These are phyloP conservation scores for Aproaerema taeniolella DNA, from an alignment of 2,888 invertebrate genomes.

Conservation along the genomic window DNA sequence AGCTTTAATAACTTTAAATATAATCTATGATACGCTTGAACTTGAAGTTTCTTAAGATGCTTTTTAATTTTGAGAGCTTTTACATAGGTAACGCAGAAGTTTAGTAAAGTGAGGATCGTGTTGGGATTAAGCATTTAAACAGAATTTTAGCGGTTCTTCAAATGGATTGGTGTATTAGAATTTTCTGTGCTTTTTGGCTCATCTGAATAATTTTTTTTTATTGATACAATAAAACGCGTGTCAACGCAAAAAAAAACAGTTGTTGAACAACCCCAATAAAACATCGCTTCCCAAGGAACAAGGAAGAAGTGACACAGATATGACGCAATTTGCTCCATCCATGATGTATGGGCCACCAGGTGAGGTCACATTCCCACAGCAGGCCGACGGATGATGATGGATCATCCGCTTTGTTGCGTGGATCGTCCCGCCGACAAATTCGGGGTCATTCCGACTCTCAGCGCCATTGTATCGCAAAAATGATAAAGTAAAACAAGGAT, in stretches of 20 bases:
- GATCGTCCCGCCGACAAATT: conserved; percentile 66
- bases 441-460: conserved; percentile 52
- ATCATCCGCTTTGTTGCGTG: conserved; percentile 61
- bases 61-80: too few relatives aligned
- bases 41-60: conserved; percentile 9
- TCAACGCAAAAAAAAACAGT: neutral
- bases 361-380: conserved; percentile 61
- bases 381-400: conserved; percentile 70
- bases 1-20: conserved; percentile 51
- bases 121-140: too few relatives aligned
- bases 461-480: conserved; percentile 33
- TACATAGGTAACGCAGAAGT: too few relatives aligned
- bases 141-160: too few relatives aligned
- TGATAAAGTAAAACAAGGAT: conserved; percentile 2
- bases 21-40: conserved; percentile 44
- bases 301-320: conserved; percentile 24
- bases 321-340: conserved; percentile 42
- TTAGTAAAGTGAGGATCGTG: too few relatives aligned
- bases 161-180: too few relatives aligned
- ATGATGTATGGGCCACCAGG: conserved; percentile 65
- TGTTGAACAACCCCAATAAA: conserved; percentile 12
- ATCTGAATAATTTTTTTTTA: too few relatives aligned
- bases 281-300: conserved; percentile 25
- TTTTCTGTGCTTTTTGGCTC: too few relatives aligned
- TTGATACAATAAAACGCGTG: too few relatives aligned